Evolutionary conservation across 2,797 vertebrate genomes (phyloP).

Genomic region (Emys orbicularis): DNA sequence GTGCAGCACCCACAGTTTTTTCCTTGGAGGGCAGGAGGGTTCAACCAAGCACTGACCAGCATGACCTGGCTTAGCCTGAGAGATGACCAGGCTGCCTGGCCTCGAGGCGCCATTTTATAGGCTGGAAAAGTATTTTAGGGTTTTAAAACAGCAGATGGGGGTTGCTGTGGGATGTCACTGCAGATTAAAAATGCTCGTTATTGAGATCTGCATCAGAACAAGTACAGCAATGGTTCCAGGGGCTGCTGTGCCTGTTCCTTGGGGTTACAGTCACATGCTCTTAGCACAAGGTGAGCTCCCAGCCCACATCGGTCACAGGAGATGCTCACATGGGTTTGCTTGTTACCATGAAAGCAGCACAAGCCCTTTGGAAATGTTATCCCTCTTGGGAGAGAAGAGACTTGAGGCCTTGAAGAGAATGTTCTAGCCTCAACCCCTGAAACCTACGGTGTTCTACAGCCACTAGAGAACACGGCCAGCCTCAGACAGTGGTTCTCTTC

Average conservation of each 20-base stretch:
- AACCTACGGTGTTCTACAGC: not conserved
- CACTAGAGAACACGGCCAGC: not conserved
- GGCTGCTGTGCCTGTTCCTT: not conserved
- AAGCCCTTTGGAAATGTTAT: too few relatives aligned
- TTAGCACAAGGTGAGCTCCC: not conserved
- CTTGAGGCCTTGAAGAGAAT: too few relatives aligned
- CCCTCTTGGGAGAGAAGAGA: too few relatives aligned
- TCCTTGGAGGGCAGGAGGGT: not conserved
- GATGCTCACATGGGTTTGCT: not conserved
- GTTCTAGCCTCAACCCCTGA: too few relatives aligned
- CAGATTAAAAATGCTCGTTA: not conserved
- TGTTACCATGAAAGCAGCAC: not conserved
- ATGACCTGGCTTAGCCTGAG: not conserved
- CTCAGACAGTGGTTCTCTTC: not conserved
- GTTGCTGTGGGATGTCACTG: not conserved
- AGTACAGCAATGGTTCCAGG: not conserved
- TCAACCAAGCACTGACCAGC: not conserved
- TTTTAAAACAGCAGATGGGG: not conserved
- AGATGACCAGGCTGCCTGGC: not conserved
- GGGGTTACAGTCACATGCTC: not conserved
- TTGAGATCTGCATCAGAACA: not conserved
- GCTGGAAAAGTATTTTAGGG: not conserved
- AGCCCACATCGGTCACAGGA: not conserved
- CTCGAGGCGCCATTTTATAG: not conserved
- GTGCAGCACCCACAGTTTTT: not conserved